Base-by-base conservation (phyloP, 2,888 invertebrate genomes). In the Euplagia quadripunctaria region DNA sequence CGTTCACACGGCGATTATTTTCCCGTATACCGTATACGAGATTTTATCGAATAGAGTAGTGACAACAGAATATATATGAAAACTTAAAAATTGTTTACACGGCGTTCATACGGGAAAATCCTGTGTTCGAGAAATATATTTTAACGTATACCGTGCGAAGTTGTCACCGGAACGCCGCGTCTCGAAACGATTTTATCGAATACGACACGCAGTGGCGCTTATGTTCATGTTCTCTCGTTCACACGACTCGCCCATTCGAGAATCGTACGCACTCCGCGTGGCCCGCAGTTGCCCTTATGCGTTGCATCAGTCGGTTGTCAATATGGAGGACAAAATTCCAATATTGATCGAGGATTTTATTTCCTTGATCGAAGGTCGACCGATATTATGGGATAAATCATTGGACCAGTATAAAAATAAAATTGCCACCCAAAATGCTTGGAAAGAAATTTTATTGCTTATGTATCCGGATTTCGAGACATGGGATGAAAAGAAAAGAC, bases 401-500 rank as follows among this genome's bases (percentile, higher is more conserved):
- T 63, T 63, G 63, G 63, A 63, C 63, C 20, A 63, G 20, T 31
- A 63, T 63, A 63, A n/a, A n/a, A n/a, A n/a, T n/a, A 63, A 63
- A 63, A 63, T 63, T 63, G 63, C 63, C 63, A 63, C 63, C 63
- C 63, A 63, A 63, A 63, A 63, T 63, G 63, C 63, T 63, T 63
- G 31, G 31, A 63, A 63, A 63, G 63, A n/a, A 63, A 63, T n/a
- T n/a, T n/a, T n/a, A n/a, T n/a, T n/a, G n/a, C n/a, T 69, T 69
- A 69, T 63, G 69, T 69, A 63, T 69, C 63, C 63, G 31, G 63
- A 63, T 63, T 63, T 63, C 63, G 31, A 63, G 63, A 63, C 63
- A 31, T 63, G 69, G 71, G 65, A 71, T n/a, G 71, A 71, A 65
- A 68, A 68, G 72, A 64, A 68, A 68, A 68, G 43, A 71, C 71